These are phyloP conservation scores for Druon quercuslanigerum DNA, from an alignment of 1,140 invertebrate genomes.

Conservation along the genomic window DNA sequence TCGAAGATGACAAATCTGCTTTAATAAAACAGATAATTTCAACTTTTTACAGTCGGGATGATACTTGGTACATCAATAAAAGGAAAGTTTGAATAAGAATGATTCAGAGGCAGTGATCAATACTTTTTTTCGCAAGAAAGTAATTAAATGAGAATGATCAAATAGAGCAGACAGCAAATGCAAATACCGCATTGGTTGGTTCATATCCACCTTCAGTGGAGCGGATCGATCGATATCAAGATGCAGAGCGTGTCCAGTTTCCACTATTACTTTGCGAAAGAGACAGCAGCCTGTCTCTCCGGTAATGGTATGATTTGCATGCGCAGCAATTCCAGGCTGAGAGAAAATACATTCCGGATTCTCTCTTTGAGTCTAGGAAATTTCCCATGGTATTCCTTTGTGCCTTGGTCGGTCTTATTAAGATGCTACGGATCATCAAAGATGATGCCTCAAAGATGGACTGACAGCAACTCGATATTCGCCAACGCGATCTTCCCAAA, in stretches of 20 bases:
- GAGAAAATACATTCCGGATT: slow-evolving; percentile 35
- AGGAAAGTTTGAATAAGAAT: no score
- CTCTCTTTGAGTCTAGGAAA: slow-evolving; percentile 63
- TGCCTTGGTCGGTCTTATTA: slow-evolving; percentile 59
- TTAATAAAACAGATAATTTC: neutral
- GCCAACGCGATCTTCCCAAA: neutral
- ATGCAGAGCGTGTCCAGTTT: slow-evolving; percentile 15
- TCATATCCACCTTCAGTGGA: slow-evolving; percentile 12
- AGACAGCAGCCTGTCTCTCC: neutral
- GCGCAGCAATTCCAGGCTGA: neutral
- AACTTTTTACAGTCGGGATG: neutral
- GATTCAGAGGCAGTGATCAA: no score
- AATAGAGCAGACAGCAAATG: neutral
- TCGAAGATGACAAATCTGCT: slow-evolving; percentile 19
- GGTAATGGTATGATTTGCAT: slow-evolving; percentile 6
- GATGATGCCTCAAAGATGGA: slow-evolving; percentile 61
- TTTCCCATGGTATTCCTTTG: slow-evolving; percentile 60
- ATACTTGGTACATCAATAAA: no score
- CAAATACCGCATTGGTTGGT: neutral
- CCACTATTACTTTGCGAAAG: slow-evolving; percentile 7
- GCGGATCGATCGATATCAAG: slow-evolving; percentile 12
- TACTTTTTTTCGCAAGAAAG: neutral
- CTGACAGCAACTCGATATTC: slow-evolving; percentile 44
- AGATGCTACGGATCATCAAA: slow-evolving; percentile 57
- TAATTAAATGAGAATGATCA: neutral